Evolutionary conservation across 2,797 vertebrate genomes (phyloP), one percentile per base, ranked within the genome.

Genomic region (Xiphophorus birchmanni): DNA sequence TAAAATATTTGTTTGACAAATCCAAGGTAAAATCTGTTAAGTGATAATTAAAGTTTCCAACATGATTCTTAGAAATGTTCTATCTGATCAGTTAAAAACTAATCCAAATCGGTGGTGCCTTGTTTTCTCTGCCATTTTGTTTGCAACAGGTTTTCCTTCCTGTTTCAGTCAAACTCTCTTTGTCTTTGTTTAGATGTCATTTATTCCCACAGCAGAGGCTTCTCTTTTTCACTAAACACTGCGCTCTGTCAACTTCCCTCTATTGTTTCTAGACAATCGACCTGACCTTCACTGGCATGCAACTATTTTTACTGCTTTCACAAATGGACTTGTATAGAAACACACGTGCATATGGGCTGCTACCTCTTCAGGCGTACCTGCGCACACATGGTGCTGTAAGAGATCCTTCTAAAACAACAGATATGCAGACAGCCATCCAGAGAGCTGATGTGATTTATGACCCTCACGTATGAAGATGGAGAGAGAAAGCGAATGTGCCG

Each of bases 191-290:
- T 72, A 73, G 85, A 85, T 71, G 26, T 44, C 2, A 2, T 78
- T 79, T 85, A 69, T 87, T 88, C 78, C 79, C 76, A 82, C 65
- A 76, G 77, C 75, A 74, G 80, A 84, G 50, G 78, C 76, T 54
- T 67, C 79, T 72, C 83, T 87, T 74, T 0, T 37, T 83, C 79
- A 65, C 15, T 76, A 67, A 77, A 78, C 45, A 63, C 2, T 11
- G 17, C 9, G 47, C 76, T 79, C 74, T 52, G 54, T 91, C 86
- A 58, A 65, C 88, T 90, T 93, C 90, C 89, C 82, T 69, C 86
- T n/a, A 90, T 92, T 93, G 90, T 93, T 87, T 89, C 82, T 83
- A 89, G 83, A 92, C 90, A 92, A 90, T 92, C 54, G 80, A 79
- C 50, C 44, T 0, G 75, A 87, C 83, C 84, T 86, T 0, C 74